Percentiles rank a stretch among this genome's conserved stretches.
phyloP scores from a whole-genome alignment of 2,888 invertebrate species.

The Chironomus riparius region DNA sequence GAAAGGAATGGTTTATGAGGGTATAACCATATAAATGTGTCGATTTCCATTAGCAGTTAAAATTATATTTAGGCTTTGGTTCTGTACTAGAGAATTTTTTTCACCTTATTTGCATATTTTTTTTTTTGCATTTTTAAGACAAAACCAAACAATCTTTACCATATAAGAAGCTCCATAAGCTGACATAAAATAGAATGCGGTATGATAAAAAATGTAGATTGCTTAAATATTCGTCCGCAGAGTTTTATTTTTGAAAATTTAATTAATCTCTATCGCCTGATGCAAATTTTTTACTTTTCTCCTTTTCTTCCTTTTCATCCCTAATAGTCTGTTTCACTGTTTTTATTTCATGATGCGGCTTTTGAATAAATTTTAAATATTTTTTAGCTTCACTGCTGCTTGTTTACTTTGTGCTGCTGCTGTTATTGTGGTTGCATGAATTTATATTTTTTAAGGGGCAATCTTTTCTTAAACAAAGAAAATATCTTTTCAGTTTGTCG shows the following conservation, averaged over 20 bases:
- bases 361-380: constrained; percentile 13
- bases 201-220: constrained; percentile 3
- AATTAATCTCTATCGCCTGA: constrained; percentile 20
- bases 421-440: not conserved
- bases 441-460: too few relatives aligned
- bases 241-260: constrained; percentile 3
- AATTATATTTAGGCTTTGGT: not conserved
- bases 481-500: too few relatives aligned
- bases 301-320: not conserved
- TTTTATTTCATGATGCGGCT: not conserved
- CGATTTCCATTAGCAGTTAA: constrained; percentile 13
- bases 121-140: not conserved
- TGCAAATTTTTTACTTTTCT: constrained; percentile 10
- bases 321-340: not conserved
- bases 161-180: too few relatives aligned
- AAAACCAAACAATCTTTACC: not conserved
- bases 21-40: constrained; percentile 4
- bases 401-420: not conserved
- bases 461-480: too few relatives aligned
- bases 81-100: not conserved
- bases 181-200: not conserved
- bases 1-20: not conserved
- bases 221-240: not conserved
- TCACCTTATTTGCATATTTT: not conserved
- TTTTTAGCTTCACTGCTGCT: not conserved